Evolutionary conservation across 1,140 invertebrate genomes (phyloP).

Genomic region (Lycorma delicatula): DNA sequence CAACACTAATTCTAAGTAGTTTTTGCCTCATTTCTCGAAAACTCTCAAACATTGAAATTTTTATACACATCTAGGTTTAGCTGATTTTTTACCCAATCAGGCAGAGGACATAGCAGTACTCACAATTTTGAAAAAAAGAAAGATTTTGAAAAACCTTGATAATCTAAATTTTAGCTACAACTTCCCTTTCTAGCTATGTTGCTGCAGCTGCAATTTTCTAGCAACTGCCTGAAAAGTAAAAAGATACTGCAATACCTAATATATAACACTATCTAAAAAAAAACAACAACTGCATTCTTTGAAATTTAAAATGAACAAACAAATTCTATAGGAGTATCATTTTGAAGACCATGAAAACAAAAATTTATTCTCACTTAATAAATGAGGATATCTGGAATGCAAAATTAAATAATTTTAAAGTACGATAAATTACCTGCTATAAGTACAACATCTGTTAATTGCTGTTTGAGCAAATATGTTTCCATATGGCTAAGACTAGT

Average conservation of each 20-base stretch:
- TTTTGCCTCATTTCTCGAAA: no score
- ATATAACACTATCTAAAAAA: neutral
- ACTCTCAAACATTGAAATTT: no score
- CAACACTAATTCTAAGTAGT: no score
- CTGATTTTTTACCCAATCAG: no score
- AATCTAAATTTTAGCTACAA: no score
- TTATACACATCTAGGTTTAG: no score
- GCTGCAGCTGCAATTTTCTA: no score
- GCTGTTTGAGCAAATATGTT: constrained; percentile 64
- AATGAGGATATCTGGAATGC: constrained; percentile 3
- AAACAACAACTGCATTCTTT: neutral
- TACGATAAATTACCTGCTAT: constrained; percentile 48
- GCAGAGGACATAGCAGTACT: no score
- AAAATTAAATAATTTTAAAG: constrained; percentile 32
- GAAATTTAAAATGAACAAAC: neutral
- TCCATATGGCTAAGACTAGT: constrained; percentile 71
- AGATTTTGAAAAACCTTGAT: no score
- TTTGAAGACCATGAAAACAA: neutral
- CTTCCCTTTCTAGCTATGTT: no score
- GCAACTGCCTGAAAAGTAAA: no score
- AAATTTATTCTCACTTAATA: neutral
- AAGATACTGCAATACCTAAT: neutral
- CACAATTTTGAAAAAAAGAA: no score
- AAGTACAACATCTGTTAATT: constrained; percentile 69
- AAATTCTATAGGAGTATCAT: neutral